These are phyloP conservation scores for Xanthorhoe spadicearia DNA, from an alignment of 2,888 invertebrate genomes.

Conservation along the genomic window DNA sequence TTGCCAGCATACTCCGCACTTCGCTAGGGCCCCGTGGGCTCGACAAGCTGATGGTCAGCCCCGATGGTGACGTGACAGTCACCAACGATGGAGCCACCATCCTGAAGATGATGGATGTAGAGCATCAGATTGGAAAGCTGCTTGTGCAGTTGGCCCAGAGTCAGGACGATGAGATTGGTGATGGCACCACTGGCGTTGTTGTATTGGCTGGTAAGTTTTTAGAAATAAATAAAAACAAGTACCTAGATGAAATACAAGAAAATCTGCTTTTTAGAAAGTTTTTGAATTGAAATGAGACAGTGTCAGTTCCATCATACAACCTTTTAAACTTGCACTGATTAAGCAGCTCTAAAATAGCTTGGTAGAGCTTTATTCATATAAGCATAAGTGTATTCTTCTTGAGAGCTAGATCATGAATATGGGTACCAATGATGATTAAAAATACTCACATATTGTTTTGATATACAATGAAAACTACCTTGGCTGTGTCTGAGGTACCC, in stretches of 20 bases:
- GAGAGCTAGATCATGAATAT: background rate
- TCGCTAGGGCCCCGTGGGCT: conserved; percentile 98
- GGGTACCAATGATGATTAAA: conserved; percentile 46
- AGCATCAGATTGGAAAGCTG: conserved; percentile 98
- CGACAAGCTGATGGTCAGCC: conserved; percentile 98
- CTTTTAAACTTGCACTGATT: too few species aligned
- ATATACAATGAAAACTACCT: conserved; percentile 50
- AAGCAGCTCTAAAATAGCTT: too few species aligned
- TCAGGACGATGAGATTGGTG: conserved; percentile 99
- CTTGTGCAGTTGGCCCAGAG: conserved; percentile 99
- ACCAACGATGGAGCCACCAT: conserved; percentile 99
- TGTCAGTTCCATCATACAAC: too few species aligned
- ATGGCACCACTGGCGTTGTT: conserved; percentile 99
- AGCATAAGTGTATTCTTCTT: too few species aligned
- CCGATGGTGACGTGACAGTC: conserved; percentile 98
- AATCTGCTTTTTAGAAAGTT: too few species aligned
- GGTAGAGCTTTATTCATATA: too few species aligned
- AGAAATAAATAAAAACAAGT: too few species aligned
- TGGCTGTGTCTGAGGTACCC: conserved; percentile 51
- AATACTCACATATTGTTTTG: conserved; percentile 48
- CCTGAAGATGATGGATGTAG: conserved; percentile 99
- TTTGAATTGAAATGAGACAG: too few species aligned
- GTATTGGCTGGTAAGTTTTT: conserved; percentile 85
- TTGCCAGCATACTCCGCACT: conserved; percentile 94
- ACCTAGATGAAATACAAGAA: too few species aligned